These are phyloP conservation scores for Embidobia sp. DNA, from an alignment of 2,888 invertebrate genomes.

Conservation along the genomic window DNA sequence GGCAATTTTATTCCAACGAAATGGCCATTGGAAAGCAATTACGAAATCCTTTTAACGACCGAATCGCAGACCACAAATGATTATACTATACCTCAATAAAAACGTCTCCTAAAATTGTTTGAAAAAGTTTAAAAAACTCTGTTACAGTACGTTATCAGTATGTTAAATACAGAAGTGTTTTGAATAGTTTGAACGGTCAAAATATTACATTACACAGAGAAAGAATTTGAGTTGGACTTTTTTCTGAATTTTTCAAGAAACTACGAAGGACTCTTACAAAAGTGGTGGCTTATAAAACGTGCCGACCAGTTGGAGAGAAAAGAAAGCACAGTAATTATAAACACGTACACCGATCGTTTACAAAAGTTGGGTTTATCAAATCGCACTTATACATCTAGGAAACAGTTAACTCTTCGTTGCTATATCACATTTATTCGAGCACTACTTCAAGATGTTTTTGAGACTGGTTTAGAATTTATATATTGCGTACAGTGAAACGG, in stretches of 20 bases:
- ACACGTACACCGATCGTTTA: conserved; percentile 7
- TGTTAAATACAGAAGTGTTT: background rate
- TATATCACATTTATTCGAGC: conserved; percentile 46
- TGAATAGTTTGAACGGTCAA: too few species aligned
- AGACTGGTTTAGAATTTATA: conserved; percentile 31
- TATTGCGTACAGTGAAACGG: conserved; percentile 27
- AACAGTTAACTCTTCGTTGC: conserved; percentile 49
- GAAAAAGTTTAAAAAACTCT: conserved; percentile 33
- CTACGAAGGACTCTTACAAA: conserved; percentile 22
- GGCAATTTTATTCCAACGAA: too few species aligned
- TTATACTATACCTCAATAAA: conserved; percentile 17
- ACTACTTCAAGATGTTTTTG: conserved; percentile 35
- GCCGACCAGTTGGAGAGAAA: conserved; percentile 25
- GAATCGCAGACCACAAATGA: conserved; percentile 21
- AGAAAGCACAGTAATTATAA: conserved; percentile 37
- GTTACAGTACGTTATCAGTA: background rate
- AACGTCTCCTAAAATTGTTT: conserved; percentile 14
- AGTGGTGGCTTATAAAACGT: conserved; percentile 16
- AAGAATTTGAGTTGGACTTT: conserved; percentile 27
- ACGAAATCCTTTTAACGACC: conserved; percentile 16
- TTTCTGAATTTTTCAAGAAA: conserved; percentile 33
- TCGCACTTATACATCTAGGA: conserved; percentile 51
- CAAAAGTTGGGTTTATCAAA: conserved; percentile 40
- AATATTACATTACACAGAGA: too few species aligned
- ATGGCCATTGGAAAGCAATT: background rate